Conservation (phyloP, 1,140 invertebrate species). For the Druon quercuslanigerum region DNA sequence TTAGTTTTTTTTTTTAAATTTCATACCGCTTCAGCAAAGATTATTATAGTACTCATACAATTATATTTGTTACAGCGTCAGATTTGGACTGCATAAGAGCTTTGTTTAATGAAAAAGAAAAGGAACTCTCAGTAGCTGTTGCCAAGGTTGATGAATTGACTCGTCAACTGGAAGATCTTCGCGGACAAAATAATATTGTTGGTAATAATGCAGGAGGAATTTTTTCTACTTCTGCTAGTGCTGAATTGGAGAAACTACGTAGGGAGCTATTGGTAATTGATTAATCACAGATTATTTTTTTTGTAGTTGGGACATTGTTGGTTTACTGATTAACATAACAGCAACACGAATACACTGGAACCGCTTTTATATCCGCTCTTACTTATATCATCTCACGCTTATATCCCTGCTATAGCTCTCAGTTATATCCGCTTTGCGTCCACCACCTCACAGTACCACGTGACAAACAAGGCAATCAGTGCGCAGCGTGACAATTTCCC, state of each 20-base stretch:
- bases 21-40: no score
- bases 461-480: no score
- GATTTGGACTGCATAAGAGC: conserved; percentile 96
- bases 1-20: no score
- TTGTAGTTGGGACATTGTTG: not conserved
- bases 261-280: conserved; percentile 90
- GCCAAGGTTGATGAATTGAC: conserved; percentile 97
- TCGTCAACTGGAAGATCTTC: conserved; percentile 92
- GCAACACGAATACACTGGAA: no score
- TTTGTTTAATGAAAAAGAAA: conserved; percentile 98
- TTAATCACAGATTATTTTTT: not conserved
- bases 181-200: conserved; percentile 79
- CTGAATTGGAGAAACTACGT: conserved; percentile 93
- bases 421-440: no score
- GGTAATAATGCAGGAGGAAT: conserved; percentile 68
- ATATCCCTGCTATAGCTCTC: no score
- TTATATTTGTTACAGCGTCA: conserved; percentile 80
- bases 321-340: no score
- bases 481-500: no score
- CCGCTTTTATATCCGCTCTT: no score
- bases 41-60: no score
- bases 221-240: conserved; percentile 82
- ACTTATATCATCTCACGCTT: no score
- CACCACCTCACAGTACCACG: no score
- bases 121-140: conserved; percentile 95